phyloP scores from a whole-genome alignment of 2,797 vertebrate genomes.

The Selene dorsalis region DNA sequence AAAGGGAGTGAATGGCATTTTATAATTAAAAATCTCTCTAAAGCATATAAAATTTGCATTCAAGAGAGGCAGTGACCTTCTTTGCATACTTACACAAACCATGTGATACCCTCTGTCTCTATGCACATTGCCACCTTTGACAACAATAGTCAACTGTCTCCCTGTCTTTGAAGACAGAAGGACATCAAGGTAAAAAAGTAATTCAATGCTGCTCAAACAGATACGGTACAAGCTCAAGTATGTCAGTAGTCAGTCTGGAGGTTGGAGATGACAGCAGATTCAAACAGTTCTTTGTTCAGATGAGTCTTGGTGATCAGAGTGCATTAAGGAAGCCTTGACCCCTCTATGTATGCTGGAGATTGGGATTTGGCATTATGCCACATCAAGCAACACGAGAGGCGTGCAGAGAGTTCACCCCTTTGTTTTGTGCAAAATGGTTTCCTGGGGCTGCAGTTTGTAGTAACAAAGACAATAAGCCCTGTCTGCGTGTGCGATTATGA shows the following conservation, averaged over 20 bases:
- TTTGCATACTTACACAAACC: no score
- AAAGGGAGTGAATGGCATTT: neutral
- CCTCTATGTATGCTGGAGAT: conserved; percentile 47
- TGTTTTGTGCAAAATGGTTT: conserved; percentile 81
- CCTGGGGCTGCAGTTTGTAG: conserved; percentile 74
- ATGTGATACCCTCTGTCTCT: neutral
- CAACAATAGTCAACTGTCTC: neutral
- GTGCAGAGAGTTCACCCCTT: conserved; percentile 68
- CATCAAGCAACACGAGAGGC: conserved; percentile 61
- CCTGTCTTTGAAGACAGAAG: neutral
- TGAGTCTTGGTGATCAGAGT: conserved; percentile 63
- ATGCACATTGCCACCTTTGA: neutral
- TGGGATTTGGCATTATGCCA: conserved; percentile 68
- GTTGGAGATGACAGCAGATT: conserved; percentile 40
- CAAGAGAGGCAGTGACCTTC: neutral
- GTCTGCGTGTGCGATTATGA: conserved; percentile 59
- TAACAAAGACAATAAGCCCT: conserved; percentile 64
- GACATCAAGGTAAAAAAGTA: neutral
- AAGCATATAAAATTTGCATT: no score
- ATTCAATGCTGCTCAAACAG: conserved; percentile 21
- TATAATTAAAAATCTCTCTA: neutral
- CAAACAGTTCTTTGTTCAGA: conserved; percentile 69
- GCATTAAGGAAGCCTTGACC: conserved; percentile 64
- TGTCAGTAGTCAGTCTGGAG: conserved; percentile 23
- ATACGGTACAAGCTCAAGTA: conserved; percentile 11